These are phyloP conservation scores for Drosophila nigrodunni DNA, from an alignment of 1,140 invertebrate species.

Conservation along the genomic window DNA sequence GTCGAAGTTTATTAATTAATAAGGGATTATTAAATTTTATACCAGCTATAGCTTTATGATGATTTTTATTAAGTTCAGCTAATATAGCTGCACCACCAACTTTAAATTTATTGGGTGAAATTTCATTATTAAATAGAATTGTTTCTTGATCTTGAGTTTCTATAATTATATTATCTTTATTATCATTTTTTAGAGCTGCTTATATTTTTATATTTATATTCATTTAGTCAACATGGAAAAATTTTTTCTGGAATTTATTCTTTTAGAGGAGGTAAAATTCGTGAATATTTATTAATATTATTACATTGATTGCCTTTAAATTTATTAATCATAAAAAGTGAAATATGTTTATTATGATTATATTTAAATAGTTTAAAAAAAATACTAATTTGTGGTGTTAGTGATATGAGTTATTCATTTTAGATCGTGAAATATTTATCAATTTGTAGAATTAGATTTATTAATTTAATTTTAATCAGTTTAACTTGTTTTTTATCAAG, in stretches of 20 bases:
- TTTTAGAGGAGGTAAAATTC: slow-evolving; percentile 75
- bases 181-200: too few species aligned
- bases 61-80: slow-evolving; percentile 87
- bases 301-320: slow-evolving; percentile 87
- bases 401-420: slow-evolving; percentile 85
- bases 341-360: slow-evolving; percentile 85
- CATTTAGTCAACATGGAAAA: slow-evolving; percentile 87
- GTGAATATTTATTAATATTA: slow-evolving; percentile 87
- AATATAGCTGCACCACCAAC: slow-evolving; percentile 85
- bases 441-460: slow-evolving; percentile 83
- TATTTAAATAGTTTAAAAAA: slow-evolving; percentile 87
- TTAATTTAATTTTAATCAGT: slow-evolving; percentile 78
- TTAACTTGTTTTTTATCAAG: slow-evolving; percentile 73
- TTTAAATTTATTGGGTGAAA: slow-evolving; percentile 86
- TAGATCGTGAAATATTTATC: slow-evolving; percentile 84
- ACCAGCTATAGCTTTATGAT: slow-evolving; percentile 85
- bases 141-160: slow-evolving; percentile 84
- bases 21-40: slow-evolving; percentile 85
- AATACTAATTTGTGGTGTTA: slow-evolving; percentile 88
- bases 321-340: slow-evolving; percentile 86
- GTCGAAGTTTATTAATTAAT: slow-evolving; percentile 84
- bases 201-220: too few species aligned
- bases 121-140: slow-evolving; percentile 87
- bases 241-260: too few species aligned
- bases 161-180: too few species aligned